Conservation (phyloP, 2,113 vertebrate genomes). For the Amazona vittata region DNA sequence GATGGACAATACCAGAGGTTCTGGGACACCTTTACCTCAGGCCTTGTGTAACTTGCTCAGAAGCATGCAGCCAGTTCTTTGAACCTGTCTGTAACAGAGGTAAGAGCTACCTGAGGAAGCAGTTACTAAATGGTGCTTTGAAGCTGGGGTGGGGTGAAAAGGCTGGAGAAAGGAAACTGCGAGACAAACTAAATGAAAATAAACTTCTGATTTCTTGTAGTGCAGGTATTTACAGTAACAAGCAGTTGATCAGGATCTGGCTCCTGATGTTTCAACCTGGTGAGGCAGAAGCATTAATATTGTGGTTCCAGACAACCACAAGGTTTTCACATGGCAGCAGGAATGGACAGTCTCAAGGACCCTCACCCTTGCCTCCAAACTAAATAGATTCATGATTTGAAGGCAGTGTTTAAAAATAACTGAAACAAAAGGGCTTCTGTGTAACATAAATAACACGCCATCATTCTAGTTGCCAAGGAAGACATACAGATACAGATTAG, state of each 20-base stretch:
- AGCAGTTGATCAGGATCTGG: not conserved
- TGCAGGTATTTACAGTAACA: not conserved
- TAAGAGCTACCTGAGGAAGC: not conserved
- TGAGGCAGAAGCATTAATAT: not conserved
- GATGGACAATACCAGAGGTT: not conserved
- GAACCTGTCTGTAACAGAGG: not conserved
- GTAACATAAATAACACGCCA: not conserved
- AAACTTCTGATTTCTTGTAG: not conserved
- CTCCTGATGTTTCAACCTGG: not conserved
- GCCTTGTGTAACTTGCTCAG: not conserved
- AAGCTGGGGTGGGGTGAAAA: not conserved
- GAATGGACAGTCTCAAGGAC: not conserved
- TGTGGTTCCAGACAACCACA: not conserved
- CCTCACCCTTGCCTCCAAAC: not conserved
- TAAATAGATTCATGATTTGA: not conserved
- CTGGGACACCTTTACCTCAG: not conserved
- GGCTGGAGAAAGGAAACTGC: not conserved
- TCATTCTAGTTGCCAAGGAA: slow-evolving; percentile 15
- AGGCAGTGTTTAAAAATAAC: not conserved
- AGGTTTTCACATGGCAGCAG: not conserved
- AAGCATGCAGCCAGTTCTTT: rapidly evolving
- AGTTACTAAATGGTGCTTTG: not conserved
- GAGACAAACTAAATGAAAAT: not conserved
- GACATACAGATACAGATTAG: not conserved
- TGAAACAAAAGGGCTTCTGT: slow-evolving; percentile 39